Evolutionary conservation across 2,888 invertebrate species (phyloP), one percentile per base, ranked within the genome.

Genomic region (Galeruca laticollis): DNA sequence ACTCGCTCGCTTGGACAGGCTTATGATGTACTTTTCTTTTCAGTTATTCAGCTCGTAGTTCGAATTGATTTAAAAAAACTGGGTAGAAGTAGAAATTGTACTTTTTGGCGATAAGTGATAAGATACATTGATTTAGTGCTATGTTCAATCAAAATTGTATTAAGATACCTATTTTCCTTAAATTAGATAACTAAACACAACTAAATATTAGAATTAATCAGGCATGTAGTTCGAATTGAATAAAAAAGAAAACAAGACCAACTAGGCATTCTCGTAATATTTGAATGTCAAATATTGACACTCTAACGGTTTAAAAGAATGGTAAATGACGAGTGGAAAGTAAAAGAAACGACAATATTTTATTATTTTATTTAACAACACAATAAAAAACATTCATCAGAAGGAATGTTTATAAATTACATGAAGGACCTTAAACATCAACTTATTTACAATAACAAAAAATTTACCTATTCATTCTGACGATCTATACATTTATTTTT

Each of bases 341-440:
- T 2, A 13, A 40, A 13, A 40, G 4, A 40, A 13, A 13, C n/a
- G 40, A 40, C n/a, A 40, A 40, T 26, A 6, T 26, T 26, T 26
- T 47, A 9, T 47, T 47, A 15, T 37, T 56, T 69, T 60, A 69
- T 57, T 60, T 26, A 60, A 65, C 49, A 54, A 52, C 31, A 37
- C 52, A 5, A 56, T 61, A 61, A 65, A 61, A 59, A 74, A 76
- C 75, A 77, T 77, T 72, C 77, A 70, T 69, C 43, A 61, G 31
- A 57, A 67, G 78, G 78, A 78, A 78, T 78, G 76, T 78, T 72
- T 43, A 77, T 75, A 73, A 76, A 77, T 75, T 43, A 61, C 18
- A 49, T 57, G 51, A 75, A 73, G 59, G 52, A 70, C 61, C 60
- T 72, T 71, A 69, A 26, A 26, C 3, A 66, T 11, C n/a, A 65